phyloP scores from a whole-genome alignment of 2,113 vertebrate genomes.

The Lepus americanus region DNA sequence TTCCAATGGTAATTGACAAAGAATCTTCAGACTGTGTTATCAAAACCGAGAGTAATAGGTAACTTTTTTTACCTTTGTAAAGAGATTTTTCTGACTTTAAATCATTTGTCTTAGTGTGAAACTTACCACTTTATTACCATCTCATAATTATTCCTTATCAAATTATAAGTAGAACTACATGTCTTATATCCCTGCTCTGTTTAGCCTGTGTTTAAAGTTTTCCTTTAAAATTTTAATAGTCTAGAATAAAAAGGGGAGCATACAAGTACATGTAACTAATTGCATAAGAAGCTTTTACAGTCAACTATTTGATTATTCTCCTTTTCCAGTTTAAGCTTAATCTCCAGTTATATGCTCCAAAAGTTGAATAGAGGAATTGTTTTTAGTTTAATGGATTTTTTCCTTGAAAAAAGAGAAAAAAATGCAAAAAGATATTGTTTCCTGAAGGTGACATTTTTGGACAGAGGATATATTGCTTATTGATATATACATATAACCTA shows the following conservation, averaged over 20 bases:
- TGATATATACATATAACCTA: not conserved
- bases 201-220: constrained; percentile 13
- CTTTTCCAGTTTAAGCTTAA: constrained; percentile 40
- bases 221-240: constrained; percentile 16
- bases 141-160: constrained; percentile 30
- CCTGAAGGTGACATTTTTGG: not conserved
- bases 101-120: constrained; percentile 33
- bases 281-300: constrained; percentile 57
- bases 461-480: not conserved
- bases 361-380: not conserved
- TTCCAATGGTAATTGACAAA: not conserved
- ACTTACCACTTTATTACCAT: constrained; percentile 30
- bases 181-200: constrained; percentile 33
- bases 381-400: constrained; percentile 33
- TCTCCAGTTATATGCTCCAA: constrained; percentile 47
- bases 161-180: constrained; percentile 12
- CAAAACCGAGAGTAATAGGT: constrained; percentile 51
- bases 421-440: not conserved
- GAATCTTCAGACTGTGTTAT: not conserved
- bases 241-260: constrained; percentile 52
- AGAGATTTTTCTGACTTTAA: constrained; percentile 14
- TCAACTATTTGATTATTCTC: constrained; percentile 47
- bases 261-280: constrained; percentile 11
- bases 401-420: not conserved
- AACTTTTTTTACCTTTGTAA: constrained; percentile 42